phyloP scores from a whole-genome alignment of 2,888 invertebrate genomes.

The Minunthozetes semirufus region DNA sequence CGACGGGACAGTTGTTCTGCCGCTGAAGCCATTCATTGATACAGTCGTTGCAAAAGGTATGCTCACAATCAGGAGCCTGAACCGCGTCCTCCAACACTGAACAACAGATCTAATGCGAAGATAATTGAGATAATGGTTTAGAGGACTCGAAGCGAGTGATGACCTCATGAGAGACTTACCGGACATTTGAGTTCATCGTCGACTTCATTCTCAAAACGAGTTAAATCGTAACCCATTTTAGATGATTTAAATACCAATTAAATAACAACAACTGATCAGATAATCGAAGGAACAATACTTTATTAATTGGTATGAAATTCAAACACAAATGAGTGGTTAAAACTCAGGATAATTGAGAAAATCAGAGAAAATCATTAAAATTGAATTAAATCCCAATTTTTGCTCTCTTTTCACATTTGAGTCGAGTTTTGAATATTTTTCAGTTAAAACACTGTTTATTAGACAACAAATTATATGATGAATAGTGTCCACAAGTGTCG shows the following conservation, averaged over 20 bases:
- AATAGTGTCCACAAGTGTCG: too few relatives aligned
- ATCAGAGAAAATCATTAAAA: too few relatives aligned
- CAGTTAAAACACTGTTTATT: too few relatives aligned
- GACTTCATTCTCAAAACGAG: constrained; percentile 87
- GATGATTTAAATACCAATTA: not conserved
- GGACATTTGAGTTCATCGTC: constrained; percentile 95
- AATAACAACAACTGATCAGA: not conserved
- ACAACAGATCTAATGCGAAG: not conserved
- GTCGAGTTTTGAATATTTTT: not conserved
- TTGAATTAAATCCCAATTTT: too few relatives aligned
- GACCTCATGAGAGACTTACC: not conserved
- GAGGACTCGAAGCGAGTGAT: not conserved
- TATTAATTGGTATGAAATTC: too few relatives aligned
- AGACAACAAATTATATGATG: not conserved
- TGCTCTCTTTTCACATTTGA: too few relatives aligned
- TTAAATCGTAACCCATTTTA: constrained; percentile 85
- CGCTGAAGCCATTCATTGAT: not conserved
- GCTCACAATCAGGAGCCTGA: not conserved
- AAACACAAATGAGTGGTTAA: too few relatives aligned
- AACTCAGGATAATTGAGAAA: too few relatives aligned
- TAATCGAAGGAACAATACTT: not conserved
- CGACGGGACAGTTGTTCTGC: not conserved
- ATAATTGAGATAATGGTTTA: constrained; percentile 7
- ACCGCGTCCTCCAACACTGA: not conserved
- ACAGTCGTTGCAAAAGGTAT: not conserved